Evolutionary conservation across 2,113 vertebrate species (phyloP).

Genomic region (Cyanoderma ruficeps): DNA sequence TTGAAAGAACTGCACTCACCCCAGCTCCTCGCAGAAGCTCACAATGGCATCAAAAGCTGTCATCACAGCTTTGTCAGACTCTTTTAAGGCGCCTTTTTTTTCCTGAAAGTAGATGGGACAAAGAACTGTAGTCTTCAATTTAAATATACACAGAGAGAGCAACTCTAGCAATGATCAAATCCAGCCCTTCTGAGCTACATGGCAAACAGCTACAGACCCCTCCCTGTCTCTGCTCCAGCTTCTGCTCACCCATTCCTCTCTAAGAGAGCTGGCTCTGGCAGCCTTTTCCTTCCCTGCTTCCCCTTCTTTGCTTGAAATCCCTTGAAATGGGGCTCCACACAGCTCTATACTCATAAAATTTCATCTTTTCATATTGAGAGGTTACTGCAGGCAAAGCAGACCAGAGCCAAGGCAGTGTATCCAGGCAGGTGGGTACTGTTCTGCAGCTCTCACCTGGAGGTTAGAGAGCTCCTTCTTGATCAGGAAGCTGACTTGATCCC

Average conservation of each 20-base stretch:
- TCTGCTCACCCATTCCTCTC: neutral
- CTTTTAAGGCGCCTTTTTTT: conserved; percentile 85
- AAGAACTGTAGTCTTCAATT: neutral
- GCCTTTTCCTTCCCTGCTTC: neutral
- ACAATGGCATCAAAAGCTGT: conserved; percentile 90
- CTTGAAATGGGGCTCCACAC: neutral
- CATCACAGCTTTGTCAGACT: conserved; percentile 83
- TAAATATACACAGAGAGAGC: neutral
- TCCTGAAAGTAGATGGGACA: conserved; percentile 68
- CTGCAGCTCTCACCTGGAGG: conserved; percentile 77
- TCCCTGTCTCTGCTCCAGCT: neutral
- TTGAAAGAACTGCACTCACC: conserved; percentile 66
- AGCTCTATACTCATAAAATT: neutral
- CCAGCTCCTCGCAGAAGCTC: conserved; percentile 84
- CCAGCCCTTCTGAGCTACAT: neutral
- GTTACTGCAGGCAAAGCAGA: neutral
- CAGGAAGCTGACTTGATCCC: conserved; percentile 89
- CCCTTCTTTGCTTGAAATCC: neutral
- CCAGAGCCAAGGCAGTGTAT: neutral
- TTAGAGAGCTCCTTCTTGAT: conserved; percentile 86
- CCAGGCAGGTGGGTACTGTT: neutral
- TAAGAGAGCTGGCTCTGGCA: neutral
- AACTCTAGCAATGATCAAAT: neutral
- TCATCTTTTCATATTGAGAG: neutral
- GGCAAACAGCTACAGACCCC: neutral